phyloP scores from a whole-genome alignment of 2,113 vertebrate genomes.

The Bubalus kerabau region DNA sequence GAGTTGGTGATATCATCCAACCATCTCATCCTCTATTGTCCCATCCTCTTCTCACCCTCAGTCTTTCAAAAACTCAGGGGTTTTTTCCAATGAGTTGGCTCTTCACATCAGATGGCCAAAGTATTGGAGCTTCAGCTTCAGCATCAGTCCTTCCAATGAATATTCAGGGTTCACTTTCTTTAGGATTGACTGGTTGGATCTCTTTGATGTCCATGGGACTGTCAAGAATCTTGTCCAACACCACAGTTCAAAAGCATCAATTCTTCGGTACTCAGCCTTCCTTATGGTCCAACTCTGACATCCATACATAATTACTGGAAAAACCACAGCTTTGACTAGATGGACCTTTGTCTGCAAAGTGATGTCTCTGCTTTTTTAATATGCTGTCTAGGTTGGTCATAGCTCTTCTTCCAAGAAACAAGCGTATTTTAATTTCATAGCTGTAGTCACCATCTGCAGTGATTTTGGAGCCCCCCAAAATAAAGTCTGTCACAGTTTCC shows the following conservation, averaged over 20 bases:
- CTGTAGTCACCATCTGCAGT: background rate
- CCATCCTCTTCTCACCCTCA: background rate
- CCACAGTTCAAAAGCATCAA: background rate
- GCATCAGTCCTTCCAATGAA: background rate
- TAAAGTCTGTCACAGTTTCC: background rate
- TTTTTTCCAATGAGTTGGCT: accelerated
- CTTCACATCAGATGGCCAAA: background rate
- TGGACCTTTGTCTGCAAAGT: background rate
- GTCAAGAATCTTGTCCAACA: background rate
- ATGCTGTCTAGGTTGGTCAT: background rate
- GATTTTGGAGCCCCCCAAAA: background rate
- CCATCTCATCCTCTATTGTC: background rate
- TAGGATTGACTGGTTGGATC: background rate
- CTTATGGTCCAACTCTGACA: background rate
- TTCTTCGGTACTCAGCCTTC: background rate
- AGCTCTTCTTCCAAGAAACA: background rate
- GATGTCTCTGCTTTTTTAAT: background rate
- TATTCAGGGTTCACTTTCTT: background rate
- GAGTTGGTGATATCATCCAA: background rate
- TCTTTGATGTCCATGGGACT: background rate
- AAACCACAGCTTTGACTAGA: background rate
- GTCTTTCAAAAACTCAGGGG: background rate
- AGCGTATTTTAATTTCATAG: background rate
- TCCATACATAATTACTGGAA: background rate
- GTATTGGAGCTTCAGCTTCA: background rate